Evolutionary conservation across 1,140 invertebrate genomes (phyloP).

Genomic region (Pollicipes pollicipes): DNA sequence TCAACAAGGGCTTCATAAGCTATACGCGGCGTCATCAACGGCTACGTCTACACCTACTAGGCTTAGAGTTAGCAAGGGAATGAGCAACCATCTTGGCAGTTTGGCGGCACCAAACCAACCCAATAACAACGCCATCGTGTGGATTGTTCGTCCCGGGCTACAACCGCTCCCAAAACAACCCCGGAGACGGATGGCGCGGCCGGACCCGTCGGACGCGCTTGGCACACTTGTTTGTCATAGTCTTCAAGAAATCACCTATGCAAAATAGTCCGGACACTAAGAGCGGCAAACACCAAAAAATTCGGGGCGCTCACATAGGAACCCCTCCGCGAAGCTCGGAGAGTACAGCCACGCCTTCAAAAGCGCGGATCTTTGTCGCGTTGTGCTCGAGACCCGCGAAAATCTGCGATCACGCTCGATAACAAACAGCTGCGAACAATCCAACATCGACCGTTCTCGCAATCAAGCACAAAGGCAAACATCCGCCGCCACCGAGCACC

Average conservation of each 20-base stretch:
- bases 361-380: too few species aligned
- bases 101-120: not conserved
- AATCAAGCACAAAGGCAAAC: not conserved
- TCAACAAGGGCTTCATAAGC: not conserved
- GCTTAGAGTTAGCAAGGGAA: not conserved
- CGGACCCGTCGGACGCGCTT: not conserved
- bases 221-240: slow-evolving; percentile 1
- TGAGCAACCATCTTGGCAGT: not conserved
- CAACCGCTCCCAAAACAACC: not conserved
- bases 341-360: too few species aligned
- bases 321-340: too few species aligned
- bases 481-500: not conserved
- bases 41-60: not conserved
- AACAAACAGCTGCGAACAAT: not conserved
- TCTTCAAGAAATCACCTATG: not conserved
- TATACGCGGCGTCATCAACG: not conserved
- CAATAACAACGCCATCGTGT: not conserved
- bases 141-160: not conserved
- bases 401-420: not conserved
- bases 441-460: not conserved
- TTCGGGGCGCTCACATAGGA: not conserved
- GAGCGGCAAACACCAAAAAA: not conserved
- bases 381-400: not conserved
- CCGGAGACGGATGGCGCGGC: too few species aligned
- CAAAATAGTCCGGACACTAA: not conserved